Conservation (phyloP, 2,797 vertebrate genomes). For the Brachymystax lenok region DNA sequence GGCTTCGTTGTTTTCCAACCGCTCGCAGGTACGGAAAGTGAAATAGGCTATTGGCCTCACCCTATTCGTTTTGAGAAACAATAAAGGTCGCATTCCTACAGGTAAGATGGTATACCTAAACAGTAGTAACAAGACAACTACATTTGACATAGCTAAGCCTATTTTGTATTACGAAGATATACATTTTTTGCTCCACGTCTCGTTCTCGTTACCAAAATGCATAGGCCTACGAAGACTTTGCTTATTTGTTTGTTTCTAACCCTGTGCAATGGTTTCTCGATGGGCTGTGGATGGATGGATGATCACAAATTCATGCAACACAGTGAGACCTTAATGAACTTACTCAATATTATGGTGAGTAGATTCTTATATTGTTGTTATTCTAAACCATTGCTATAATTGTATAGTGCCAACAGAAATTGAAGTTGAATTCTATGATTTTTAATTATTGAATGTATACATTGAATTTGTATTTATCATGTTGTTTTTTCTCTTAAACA, state of each 20-base stretch:
- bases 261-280: slow-evolving; percentile 23
- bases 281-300: slow-evolving; percentile 62
- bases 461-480: not conserved
- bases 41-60: not conserved
- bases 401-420: not conserved
- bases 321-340: slow-evolving; percentile 36
- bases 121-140: not conserved
- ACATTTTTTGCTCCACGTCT: not conserved
- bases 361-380: not conserved
- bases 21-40: not conserved
- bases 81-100: slow-evolving; percentile 1
- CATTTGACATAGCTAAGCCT: not conserved
- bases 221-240: not conserved
- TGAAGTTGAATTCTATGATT: not conserved
- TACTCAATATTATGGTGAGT: slow-evolving; percentile 57
- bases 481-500: not conserved
- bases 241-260: slow-evolving; percentile 18
- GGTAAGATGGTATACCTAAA: not conserved
- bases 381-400: not conserved
- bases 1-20: not conserved
- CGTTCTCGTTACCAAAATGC: not conserved
- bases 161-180: not conserved
- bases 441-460: no score
- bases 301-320: slow-evolving; percentile 48
- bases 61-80: not conserved